Percentiles rank a stretch among this genome's conserved stretches.
Conservation (phyloP, 2,113 vertebrate genomes). For the Ophiodon elongatus region DNA sequence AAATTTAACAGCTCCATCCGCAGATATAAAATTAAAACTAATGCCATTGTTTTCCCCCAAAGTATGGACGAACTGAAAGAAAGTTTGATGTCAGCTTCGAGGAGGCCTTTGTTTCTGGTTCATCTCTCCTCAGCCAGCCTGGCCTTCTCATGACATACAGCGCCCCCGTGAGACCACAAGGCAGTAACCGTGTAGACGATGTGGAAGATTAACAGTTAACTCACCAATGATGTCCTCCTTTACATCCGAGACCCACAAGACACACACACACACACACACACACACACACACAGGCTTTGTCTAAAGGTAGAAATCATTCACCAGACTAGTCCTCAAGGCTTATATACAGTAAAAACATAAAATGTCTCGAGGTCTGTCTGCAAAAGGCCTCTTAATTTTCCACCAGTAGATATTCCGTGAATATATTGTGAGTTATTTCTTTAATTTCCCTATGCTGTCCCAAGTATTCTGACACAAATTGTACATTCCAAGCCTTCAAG, state of each 20-base stretch:
- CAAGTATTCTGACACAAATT: slow-evolving; percentile 18
- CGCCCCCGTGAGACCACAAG: slow-evolving; percentile 14
- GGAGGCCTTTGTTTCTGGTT: slow-evolving; percentile 1
- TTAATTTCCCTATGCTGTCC: slow-evolving; percentile 52
- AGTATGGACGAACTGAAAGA: background rate
- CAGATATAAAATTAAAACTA: background rate
- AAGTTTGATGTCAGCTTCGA: background rate
- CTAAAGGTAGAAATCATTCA: slow-evolving; percentile 18
- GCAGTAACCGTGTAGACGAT: background rate
- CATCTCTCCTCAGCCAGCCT: background rate
- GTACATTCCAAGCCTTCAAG: slow-evolving; percentile 36
- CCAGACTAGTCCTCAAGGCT: slow-evolving; percentile 14
- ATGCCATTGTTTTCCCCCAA: background rate
- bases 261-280: slow-evolving; percentile 3
- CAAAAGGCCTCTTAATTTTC: slow-evolving; percentile 21
- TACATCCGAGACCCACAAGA: background rate
- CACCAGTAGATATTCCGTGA: slow-evolving; percentile 8
- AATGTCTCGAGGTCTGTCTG: slow-evolving; percentile 19
- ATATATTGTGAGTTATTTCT: slow-evolving; percentile 49
- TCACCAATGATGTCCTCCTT: background rate
- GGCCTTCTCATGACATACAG: slow-evolving; percentile 1
- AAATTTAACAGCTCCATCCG: background rate
- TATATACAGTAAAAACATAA: slow-evolving; percentile 26
- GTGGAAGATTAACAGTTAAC: background rate
- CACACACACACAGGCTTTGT: background rate